Base-by-base conservation (phyloP, 1,140 invertebrate genomes). In the Drosophila kikkawai region DNA sequence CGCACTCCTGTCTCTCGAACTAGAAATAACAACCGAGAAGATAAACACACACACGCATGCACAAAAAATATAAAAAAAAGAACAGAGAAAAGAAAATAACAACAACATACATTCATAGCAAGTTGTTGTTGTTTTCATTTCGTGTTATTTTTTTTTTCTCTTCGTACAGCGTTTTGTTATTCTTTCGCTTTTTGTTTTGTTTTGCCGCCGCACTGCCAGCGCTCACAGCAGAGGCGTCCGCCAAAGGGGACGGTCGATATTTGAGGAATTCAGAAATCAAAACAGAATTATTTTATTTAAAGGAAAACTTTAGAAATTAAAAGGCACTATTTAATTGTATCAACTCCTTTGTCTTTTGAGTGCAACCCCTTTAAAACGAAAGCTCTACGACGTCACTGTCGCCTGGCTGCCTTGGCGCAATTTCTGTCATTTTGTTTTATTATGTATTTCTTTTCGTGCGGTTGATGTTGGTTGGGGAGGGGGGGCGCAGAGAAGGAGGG, bases 161-260 rank as follows among this genome's bases (percentile, higher is more conserved):
- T 64, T 75, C 47, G 70, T 80, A 85, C 60, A 80, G 74, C 79
- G 71, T 91, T 77, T 77, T 88, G 80, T 88, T 88, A 90, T 88
- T 88, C 82, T 85, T 88, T 85, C 70, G 79, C 75, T 77, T 82
- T 85, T 91, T 88, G 85, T 90, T 88, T 90, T 90, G 85, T 85
- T 91, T 88, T 63, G 69, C 69, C 39, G 73, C 61, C 57, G 66
- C 75, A 73, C 60, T 56, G 75, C 59, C 68, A 68, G 70, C 48
- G 42, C 39, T 37, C 42, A 22, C n/a, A 17, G 37, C 85, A 90
- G 74, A 53, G 84, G 73, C 84, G 65, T 70, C 17, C 15, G 26
- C 7, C 50, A 22, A 17, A 47, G 17, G 36, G 26, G 29, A 36
- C 19, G 11, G 11, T 22, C 45, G 19, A 44, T 8, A 19, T 15